Conservation (phyloP, 2,113 vertebrate species). For the Cinclus mexicanus region DNA sequence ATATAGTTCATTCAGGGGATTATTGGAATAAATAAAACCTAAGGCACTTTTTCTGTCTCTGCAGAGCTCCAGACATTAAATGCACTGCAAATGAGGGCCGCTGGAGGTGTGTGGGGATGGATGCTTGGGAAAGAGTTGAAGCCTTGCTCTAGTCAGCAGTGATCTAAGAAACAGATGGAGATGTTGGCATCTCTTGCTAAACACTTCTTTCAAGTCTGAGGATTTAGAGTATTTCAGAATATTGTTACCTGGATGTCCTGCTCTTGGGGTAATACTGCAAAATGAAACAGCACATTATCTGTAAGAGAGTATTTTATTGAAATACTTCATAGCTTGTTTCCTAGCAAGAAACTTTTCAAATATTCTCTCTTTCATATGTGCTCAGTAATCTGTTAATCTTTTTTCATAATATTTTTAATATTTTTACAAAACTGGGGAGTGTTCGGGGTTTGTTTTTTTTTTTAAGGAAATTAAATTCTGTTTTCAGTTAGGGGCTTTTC, state of each 20-base stretch:
- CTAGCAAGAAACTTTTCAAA: slow-evolving; percentile 14
- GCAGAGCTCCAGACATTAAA: neutral
- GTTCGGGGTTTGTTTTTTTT: neutral
- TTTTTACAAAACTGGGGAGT: neutral
- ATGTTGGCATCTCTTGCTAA: neutral
- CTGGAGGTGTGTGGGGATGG: neutral
- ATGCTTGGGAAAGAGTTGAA: neutral
- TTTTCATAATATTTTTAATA: slow-evolving; percentile 37
- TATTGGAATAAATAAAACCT: neutral
- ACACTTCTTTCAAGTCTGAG: neutral
- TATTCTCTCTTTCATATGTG: slow-evolving; percentile 20
- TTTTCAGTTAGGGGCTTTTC: slow-evolving; percentile 52
- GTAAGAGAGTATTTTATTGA: slow-evolving; percentile 23
- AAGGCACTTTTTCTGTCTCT: neutral
- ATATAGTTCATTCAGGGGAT: neutral
- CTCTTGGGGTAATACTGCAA: neutral
- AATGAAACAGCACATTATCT: slow-evolving; percentile 35
- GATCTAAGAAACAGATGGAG: neutral
- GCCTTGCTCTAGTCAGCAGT: neutral
- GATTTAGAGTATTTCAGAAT: neutral
- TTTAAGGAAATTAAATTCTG: slow-evolving; percentile 76
- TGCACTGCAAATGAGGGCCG: neutral
- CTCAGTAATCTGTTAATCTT: slow-evolving; percentile 67
- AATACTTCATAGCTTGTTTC: slow-evolving; percentile 2
- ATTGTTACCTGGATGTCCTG: neutral